phyloP scores from a whole-genome alignment of 2,888 invertebrate genomes.

The Drosophila dives region DNA sequence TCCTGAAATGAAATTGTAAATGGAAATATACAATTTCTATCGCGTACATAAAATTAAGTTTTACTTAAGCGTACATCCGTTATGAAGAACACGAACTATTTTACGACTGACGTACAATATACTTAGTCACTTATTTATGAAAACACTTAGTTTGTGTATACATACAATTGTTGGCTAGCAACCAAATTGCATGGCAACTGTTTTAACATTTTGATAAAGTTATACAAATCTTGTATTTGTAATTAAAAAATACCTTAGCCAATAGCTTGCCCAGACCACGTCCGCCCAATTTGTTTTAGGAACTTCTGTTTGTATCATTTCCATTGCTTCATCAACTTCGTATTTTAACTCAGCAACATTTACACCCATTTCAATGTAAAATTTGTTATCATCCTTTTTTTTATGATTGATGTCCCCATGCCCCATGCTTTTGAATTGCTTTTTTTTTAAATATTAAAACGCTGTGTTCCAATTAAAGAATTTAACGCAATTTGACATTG shows the following conservation, averaged over 20 bases:
- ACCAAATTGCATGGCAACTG: constrained; percentile 29
- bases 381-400: constrained; percentile 11
- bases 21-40: neutral
- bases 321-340: constrained; percentile 28
- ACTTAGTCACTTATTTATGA: neutral
- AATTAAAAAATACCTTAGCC: constrained; percentile 45
- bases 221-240: neutral
- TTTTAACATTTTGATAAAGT: neutral
- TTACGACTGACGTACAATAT: neutral
- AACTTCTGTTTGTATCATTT: constrained; percentile 36
- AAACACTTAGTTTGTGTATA: neutral
- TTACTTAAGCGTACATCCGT: neutral
- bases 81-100: neutral
- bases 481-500: neutral
- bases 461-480: neutral
- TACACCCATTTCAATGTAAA: constrained; percentile 29
- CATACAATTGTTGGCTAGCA: constrained; percentile 4
- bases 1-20: constrained; percentile 86
- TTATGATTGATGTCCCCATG: constrained; percentile 10
- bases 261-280: constrained; percentile 46
- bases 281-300: constrained; percentile 31
- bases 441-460: neutral
- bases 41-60: neutral
- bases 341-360: constrained; percentile 22
- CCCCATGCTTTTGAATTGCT: neutral